Evolutionary conservation across 2,888 invertebrate genomes (phyloP).

Genomic region (Drosophila helvetica): DNA sequence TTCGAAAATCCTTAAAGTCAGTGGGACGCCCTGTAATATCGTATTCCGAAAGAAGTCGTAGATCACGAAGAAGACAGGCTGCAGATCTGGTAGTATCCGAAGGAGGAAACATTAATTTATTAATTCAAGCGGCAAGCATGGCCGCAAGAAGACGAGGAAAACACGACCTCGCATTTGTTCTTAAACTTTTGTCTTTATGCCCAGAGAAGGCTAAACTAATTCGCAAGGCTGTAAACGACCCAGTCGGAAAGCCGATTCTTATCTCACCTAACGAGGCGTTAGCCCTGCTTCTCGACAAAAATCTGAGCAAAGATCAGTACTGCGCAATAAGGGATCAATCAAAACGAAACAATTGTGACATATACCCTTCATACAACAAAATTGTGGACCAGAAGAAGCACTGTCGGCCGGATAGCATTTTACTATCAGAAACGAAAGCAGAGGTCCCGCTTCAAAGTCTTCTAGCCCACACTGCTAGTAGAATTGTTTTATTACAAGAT

Average conservation of each 20-base stretch:
- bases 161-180: neutral
- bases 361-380: neutral
- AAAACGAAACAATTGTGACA: neutral
- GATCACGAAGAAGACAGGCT: slow-evolving; percentile 1
- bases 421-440: too few species aligned
- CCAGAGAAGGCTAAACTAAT: neutral
- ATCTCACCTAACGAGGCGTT: neutral
- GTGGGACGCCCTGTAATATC: too few species aligned
- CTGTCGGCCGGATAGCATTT: neutral
- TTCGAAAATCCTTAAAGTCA: neutral
- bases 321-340: neutral
- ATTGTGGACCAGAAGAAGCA: neutral
- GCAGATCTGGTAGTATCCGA: slow-evolving; percentile 5
- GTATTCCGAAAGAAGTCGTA: neutral
- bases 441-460: neutral
- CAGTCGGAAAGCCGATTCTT: neutral
- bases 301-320: neutral
- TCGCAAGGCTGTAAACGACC: neutral
- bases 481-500: neutral
- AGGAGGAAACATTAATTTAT: neutral
- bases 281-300: neutral
- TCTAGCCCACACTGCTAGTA: neutral
- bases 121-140: slow-evolving; percentile 3
- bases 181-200: neutral
- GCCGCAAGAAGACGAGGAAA: neutral